These are phyloP conservation scores for Benthosema pterotum DNA, from an alignment of 2,797 vertebrate genomes.

Conservation along the genomic window DNA sequence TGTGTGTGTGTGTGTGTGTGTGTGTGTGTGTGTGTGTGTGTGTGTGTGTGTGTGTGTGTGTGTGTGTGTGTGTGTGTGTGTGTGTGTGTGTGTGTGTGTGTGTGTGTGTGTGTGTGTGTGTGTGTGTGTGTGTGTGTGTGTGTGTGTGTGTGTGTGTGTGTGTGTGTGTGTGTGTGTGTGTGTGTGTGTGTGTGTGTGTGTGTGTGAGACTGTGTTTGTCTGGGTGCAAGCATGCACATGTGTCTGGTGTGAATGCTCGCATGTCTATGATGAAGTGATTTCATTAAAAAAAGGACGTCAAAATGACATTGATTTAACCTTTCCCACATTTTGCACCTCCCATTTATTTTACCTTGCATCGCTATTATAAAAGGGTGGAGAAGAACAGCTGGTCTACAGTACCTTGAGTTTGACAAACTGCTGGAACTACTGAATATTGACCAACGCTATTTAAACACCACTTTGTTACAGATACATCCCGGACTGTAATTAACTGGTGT, in stretches of 20 bases:
- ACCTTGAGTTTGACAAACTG: background rate
- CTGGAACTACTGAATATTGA: background rate
- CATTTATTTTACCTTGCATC: background rate
- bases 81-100: background rate
- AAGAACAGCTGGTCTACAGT: background rate
- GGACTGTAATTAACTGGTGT: constrained; percentile 2
- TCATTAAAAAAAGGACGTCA: background rate
- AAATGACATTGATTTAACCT: background rate
- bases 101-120: background rate
- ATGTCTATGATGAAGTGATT: background rate
- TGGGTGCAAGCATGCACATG: background rate
- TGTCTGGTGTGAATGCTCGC: background rate
- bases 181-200: constrained; percentile 12
- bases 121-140: background rate
- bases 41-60: background rate
- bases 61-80: background rate
- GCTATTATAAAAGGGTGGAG: background rate
- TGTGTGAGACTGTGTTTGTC: constrained; percentile 12
- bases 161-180: too few species aligned
- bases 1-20: background rate
- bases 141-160: background rate
- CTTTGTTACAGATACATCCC: background rate
- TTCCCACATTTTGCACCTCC: background rate
- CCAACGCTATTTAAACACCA: background rate
- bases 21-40: background rate